Conservation (phyloP, 2,888 invertebrate species). For the Drosophila nigritarsus region DNA sequence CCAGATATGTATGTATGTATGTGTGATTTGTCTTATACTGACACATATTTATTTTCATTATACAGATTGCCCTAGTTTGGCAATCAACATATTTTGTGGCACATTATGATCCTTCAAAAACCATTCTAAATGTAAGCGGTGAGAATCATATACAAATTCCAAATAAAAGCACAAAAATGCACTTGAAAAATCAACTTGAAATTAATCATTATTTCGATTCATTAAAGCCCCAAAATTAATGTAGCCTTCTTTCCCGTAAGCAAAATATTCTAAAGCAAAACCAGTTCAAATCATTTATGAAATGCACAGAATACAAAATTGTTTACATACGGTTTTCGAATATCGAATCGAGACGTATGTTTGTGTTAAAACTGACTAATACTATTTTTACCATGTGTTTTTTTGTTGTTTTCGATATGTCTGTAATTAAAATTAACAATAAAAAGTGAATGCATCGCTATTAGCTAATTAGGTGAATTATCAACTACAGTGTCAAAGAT, state of each 20-base stretch:
- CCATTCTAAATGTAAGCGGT: not conserved
- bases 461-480: conserved; percentile 9
- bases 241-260: not conserved
- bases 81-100: not conserved
- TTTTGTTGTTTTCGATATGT: not conserved
- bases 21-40: conserved; percentile 2
- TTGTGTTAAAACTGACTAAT: not conserved
- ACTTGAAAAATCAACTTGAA: conserved; percentile 2
- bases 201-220: conserved; percentile 1
- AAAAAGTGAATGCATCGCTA: conserved; percentile 34
- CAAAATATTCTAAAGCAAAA: not conserved
- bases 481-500: conserved; percentile 28
- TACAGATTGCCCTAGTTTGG: not conserved
- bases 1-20: conserved; percentile 1
- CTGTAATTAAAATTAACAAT: not conserved
- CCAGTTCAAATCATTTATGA: not conserved
- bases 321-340: not conserved
- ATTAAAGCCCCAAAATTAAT: not conserved
- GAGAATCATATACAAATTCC: conserved; percentile 3
- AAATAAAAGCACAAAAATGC: not conserved
- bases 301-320: not conserved
- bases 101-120: conserved; percentile 1
- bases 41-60: conserved; percentile 1
- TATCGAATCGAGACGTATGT: not conserved
- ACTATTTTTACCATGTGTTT: not conserved